These are phyloP conservation scores for Stramonita haemastoma DNA, from an alignment of 2,888 invertebrate genomes.

Conservation along the genomic window DNA sequence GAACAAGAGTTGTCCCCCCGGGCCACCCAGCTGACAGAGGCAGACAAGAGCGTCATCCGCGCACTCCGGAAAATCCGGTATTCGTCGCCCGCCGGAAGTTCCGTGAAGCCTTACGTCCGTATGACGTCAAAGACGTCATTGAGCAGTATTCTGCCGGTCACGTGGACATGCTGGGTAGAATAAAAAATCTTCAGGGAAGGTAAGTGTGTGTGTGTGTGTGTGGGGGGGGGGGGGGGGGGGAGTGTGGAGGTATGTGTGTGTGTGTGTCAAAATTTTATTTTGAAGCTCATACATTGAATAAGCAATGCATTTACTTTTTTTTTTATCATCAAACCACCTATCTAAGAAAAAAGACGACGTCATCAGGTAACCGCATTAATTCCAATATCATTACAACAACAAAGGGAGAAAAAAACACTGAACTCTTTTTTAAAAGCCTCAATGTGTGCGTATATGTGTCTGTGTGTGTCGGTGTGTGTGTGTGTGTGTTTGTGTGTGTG, in stretches of 20 bases:
- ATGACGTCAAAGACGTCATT: slow-evolving; percentile 97
- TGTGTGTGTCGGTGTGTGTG: not conserved
- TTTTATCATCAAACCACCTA: no score
- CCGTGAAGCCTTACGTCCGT: slow-evolving; percentile 95
- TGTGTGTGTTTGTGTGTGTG: not conserved
- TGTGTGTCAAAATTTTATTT: not conserved
- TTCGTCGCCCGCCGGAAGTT: slow-evolving; percentile 95
- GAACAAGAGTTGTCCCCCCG: slow-evolving; percentile 68
- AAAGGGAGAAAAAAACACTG: no score
- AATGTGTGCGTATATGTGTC: not conserved
- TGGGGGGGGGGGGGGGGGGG: not conserved
- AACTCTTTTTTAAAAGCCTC: no score
- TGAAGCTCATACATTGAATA: no score
- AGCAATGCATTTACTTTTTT: no score
- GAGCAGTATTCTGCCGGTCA: slow-evolving; percentile 94
- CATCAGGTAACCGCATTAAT: no score
- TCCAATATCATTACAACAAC: no score
- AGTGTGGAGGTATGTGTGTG: not conserved
- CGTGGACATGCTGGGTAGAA: slow-evolving; percentile 92
- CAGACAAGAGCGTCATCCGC: slow-evolving; percentile 93
- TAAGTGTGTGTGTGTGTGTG: slow-evolving; percentile 74
- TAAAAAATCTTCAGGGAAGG: slow-evolving; percentile 94
- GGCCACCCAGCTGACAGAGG: slow-evolving; percentile 85
- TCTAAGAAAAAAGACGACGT: no score
- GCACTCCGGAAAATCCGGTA: slow-evolving; percentile 96